A percentile compares a stretch with the other conserved stretches of the same genome.
Evolutionary conservation across 2,113 vertebrate species (phyloP).

Genomic region (Cyrtonyx montezumae): DNA sequence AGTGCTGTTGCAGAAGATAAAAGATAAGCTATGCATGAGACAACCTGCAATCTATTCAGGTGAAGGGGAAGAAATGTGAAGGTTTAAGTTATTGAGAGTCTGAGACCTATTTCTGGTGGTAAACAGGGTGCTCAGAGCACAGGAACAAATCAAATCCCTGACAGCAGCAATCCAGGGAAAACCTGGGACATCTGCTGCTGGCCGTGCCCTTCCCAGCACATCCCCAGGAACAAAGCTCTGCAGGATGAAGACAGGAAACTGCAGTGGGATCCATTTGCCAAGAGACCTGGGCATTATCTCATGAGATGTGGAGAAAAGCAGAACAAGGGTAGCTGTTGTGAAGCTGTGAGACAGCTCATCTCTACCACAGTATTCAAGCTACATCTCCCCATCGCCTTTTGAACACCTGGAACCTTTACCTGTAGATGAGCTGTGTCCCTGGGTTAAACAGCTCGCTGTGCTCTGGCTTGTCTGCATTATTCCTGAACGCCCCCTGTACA

Average conservation of each 20-base stretch:
- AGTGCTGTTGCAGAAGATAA: not conserved
- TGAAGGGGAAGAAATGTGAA: not conserved
- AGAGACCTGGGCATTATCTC: not conserved
- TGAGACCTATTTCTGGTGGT: not conserved
- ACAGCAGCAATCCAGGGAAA: not conserved
- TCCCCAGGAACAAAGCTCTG: not conserved
- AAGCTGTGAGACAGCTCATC: not conserved
- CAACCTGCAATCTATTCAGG: not conserved
- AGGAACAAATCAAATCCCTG: not conserved
- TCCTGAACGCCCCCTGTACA: not conserved
- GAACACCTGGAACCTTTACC: slow-evolving; percentile 33
- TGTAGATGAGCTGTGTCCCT: slow-evolving; percentile 21
- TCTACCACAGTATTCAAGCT: not conserved
- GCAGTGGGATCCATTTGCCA: not conserved
- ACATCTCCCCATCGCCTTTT: not conserved
- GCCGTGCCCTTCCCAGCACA: not conserved
- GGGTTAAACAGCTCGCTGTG: not conserved
- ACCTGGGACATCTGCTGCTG: not conserved
- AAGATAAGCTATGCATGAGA: not conserved
- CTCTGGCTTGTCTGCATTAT: slow-evolving; percentile 41
- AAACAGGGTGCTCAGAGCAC: not conserved
- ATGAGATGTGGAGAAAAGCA: not conserved
- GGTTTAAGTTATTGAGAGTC: not conserved
- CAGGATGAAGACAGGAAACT: not conserved
- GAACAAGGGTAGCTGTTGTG: not conserved